A percentile compares a stretch with the other conserved stretches of the same genome.
Conservation (phyloP, 2,888 invertebrate species). For the Merodon equestris region DNA sequence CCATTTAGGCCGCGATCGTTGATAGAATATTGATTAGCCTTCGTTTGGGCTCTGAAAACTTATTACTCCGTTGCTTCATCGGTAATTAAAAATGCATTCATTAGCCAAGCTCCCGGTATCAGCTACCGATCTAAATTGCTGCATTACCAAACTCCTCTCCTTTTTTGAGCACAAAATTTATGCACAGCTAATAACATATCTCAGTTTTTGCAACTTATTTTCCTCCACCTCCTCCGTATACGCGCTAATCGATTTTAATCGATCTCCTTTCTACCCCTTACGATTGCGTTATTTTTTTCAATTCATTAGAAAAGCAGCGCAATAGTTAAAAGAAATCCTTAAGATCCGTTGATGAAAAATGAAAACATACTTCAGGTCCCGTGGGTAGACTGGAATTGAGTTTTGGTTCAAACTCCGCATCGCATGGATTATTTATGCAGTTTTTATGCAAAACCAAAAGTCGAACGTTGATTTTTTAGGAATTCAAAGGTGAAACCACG, state of each 20-base stretch:
- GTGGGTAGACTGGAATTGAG: constrained; percentile 33
- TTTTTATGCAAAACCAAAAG: constrained; percentile 76
- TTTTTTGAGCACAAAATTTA: no score
- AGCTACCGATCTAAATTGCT: no score
- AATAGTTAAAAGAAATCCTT: constrained; percentile 58
- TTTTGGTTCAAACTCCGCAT: neutral
- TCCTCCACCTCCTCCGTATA: neutral
- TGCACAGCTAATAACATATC: no score
- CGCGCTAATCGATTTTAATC: constrained; percentile 39
- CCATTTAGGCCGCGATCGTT: no score
- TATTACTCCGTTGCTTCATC: no score
- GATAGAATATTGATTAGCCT: no score
- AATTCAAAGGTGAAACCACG: constrained; percentile 8
- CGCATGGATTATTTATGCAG: constrained; percentile 74
- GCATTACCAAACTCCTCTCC: no score
- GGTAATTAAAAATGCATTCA: no score
- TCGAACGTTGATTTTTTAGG: constrained; percentile 31
- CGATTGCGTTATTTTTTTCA: neutral
- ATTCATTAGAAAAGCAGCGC: constrained; percentile 39
- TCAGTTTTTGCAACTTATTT: no score
- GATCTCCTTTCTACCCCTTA: constrained; percentile 1
- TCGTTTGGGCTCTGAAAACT: no score
- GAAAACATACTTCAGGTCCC: constrained; percentile 33
- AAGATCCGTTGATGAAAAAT: constrained; percentile 48
- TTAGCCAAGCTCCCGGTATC: no score